Base-by-base conservation (phyloP, 2,888 invertebrate genomes). In the Cheilosia pagana region DNA sequence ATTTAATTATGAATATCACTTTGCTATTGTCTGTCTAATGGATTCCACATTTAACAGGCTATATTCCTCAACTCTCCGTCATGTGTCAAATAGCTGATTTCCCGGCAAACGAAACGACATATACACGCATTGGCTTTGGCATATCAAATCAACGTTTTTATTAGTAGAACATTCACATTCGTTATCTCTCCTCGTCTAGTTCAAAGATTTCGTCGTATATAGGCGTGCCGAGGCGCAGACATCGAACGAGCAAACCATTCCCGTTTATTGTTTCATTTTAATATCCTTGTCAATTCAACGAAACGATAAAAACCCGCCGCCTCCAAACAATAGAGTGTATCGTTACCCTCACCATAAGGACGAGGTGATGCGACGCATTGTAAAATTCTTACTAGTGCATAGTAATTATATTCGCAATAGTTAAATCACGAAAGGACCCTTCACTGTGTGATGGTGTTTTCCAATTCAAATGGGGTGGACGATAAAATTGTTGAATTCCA, bases 401-500 rank as follows among this genome's bases (percentile, higher is more conserved):
- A 71, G 81, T 85, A 85, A 79, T 85, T 85, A 85, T 85, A 85
- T 76, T 81, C 65, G 67, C 75, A 85, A 81, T 85, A 85, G 85
- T 85, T 85, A 81, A 85, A 85, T 85, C 75, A 81, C 48, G 79
- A 75, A 81, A 74, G 75, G 67, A 76, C 75, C 75, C 75, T 75
- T 70, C 50, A 62, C 53, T 19, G 3, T 35, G 62, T 25, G n/a
- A n/a, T n/a, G n/a, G 65, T 35, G 62, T 25, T 65, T 72, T 77
- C 59, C 67, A 72, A 77, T 77, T 65, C 59, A 60, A 77, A 72
- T 82, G 71, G 82, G 60, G 25, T 63, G 62, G 63, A 57, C 79
- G 74, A 82, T 83, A 83, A 83, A 83, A 79, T 79, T 83, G 74
- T 71, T 68, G 67, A 67, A 78, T 78, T 68, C 16, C 31, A 55